Evolutionary conservation across 2,888 invertebrate species (phyloP).

Genomic region (Drosophila testacea): DNA sequence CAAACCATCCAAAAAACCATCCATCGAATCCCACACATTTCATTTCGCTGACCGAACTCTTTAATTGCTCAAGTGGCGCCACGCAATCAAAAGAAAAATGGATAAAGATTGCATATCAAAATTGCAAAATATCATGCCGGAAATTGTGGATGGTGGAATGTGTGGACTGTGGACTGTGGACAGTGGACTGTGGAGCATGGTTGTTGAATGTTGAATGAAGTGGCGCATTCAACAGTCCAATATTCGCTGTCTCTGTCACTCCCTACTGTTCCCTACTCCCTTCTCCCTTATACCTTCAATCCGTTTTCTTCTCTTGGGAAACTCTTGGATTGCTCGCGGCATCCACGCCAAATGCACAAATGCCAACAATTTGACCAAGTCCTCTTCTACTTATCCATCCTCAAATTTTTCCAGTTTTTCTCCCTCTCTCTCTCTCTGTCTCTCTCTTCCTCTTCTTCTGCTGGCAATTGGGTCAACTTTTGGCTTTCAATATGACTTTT

Average conservation of each 20-base stretch:
- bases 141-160: background rate
- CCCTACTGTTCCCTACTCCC: background rate
- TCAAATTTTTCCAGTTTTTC: background rate
- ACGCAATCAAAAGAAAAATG: slow-evolving; percentile 14
- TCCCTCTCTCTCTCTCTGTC: no score
- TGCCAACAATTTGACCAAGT: slow-evolving; percentile 21
- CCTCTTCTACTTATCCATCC: background rate
- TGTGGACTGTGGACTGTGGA: background rate
- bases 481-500: slow-evolving; percentile 12
- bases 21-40: background rate
- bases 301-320: background rate
- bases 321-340: background rate
- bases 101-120: slow-evolving; percentile 28
- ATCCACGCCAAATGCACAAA: slow-evolving; percentile 28
- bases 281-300: background rate
- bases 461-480: slow-evolving; percentile 26
- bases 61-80: slow-evolving; percentile 53
- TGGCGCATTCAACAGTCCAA: slow-evolving; percentile 16
- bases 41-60: slow-evolving; percentile 10
- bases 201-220: background rate
- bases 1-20: background rate
- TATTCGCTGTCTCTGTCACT: background rate
- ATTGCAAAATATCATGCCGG: slow-evolving; percentile 17
- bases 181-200: background rate
- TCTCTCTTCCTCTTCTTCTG: background rate